These are phyloP conservation scores for Moxostoma hubbsi DNA, from an alignment of 2,797 vertebrate species.

Conservation along the genomic window DNA sequence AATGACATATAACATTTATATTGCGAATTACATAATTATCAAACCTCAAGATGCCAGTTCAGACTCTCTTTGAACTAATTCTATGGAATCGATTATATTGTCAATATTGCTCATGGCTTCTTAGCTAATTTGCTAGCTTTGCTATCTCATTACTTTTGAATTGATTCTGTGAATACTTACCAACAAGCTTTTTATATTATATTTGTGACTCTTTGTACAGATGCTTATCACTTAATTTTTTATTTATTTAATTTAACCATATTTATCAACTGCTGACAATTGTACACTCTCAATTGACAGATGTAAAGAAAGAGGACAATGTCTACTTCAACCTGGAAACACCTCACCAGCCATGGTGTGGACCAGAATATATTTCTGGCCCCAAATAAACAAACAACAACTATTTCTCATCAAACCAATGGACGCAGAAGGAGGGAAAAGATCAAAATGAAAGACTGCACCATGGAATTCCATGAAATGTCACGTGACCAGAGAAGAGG, in stretches of 20 bases:
- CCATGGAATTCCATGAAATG: not conserved
- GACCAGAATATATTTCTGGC: not conserved
- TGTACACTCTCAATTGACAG: conserved; percentile 4
- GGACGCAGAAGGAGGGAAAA: no score
- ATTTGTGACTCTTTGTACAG: not conserved
- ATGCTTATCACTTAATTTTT: not conserved
- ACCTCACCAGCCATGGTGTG: not conserved
- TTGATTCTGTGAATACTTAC: no score
- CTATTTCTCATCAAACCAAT: not conserved
- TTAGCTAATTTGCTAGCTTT: not conserved
- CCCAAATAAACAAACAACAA: conserved; percentile 5
- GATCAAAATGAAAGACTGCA: not conserved
- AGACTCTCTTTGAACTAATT: not conserved
- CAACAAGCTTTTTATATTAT: no score
- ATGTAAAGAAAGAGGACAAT: conserved; percentile 10
- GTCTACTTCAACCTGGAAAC: conserved; percentile 9
- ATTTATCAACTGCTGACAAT: not conserved
- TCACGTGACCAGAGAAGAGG: conserved; percentile 3
- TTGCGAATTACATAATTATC: no score
- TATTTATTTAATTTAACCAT: not conserved
- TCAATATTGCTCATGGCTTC: not conserved
- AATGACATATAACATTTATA: not conserved
- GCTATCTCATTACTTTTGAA: no score
- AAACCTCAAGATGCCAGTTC: no score
- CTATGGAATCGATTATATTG: not conserved